Evolutionary conservation across 2,113 vertebrate genomes (phyloP).

Genomic region (Ceyx margarethae): DNA sequence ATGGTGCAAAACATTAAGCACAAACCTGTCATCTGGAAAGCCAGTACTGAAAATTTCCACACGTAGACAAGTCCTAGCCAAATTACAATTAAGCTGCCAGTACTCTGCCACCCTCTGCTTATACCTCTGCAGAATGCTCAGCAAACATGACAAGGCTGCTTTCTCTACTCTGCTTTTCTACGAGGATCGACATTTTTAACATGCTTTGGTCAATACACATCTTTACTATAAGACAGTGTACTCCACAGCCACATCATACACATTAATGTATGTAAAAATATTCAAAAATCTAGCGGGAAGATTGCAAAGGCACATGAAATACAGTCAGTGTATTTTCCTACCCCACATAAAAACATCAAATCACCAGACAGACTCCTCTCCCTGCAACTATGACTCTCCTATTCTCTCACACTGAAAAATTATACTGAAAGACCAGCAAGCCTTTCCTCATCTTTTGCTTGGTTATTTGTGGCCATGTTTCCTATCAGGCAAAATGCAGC

Average conservation of each 20-base stretch:
- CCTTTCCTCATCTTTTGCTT: neutral
- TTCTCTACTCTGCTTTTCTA: neutral
- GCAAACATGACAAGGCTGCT: neutral
- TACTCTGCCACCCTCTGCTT: neutral
- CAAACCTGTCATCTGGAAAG: constrained; percentile 14
- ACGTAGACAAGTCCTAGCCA: neutral
- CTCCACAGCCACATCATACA: neutral
- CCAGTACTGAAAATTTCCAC: constrained; percentile 21
- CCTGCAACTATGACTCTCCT: neutral
- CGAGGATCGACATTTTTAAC: neutral
- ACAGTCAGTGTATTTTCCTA: neutral
- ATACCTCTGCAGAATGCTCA: neutral
- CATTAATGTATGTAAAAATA: constrained; percentile 40
- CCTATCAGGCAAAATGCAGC: neutral
- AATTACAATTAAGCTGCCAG: constrained; percentile 12
- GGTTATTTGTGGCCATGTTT: neutral
- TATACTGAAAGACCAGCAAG: neutral
- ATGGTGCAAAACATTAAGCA: constrained; percentile 6
- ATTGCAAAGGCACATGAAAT: constrained; percentile 31
- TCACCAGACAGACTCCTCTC: neutral
- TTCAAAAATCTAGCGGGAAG: neutral
- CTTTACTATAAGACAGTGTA: neutral
- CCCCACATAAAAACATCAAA: neutral
- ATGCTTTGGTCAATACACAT: neutral
- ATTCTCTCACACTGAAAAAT: neutral